Conservation (phyloP, 2,797 vertebrate genomes). For the Squalus acanthias region DNA sequence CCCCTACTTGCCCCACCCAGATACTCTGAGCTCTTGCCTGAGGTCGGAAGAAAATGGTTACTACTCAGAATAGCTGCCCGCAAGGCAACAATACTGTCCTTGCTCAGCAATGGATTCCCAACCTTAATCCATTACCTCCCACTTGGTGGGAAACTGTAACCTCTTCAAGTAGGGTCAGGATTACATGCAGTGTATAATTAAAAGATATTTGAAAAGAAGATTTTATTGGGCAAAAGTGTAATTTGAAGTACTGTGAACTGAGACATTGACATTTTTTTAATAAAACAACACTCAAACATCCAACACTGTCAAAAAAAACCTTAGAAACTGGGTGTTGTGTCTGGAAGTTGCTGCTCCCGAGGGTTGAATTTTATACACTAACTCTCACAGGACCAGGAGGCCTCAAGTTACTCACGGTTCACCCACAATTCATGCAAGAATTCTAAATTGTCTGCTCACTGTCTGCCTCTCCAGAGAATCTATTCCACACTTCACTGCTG, state of each 20-base stretch:
- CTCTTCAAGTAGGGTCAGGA: background rate
- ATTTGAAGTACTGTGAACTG: background rate
- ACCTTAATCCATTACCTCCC: background rate
- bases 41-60: background rate
- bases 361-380: conserved; percentile 15
- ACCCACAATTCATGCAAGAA: conserved; percentile 8
- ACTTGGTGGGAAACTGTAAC: background rate
- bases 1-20: background rate
- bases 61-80: background rate
- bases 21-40: background rate
- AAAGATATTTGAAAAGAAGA: background rate
- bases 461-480: background rate
- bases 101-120: background rate
- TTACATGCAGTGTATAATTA: background rate
- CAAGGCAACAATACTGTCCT: background rate
- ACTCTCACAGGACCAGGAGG: background rate
- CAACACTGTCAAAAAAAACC: background rate
- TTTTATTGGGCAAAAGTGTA: background rate
- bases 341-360: background rate
- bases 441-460: conserved; percentile 29
- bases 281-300: background rate
- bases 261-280: background rate
- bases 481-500: background rate
- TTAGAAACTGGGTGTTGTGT: conserved; percentile 25
- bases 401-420: conserved; percentile 22